Base-by-base conservation (phyloP, 2,797 vertebrate genomes). In the Lophotriccus pileatus region DNA sequence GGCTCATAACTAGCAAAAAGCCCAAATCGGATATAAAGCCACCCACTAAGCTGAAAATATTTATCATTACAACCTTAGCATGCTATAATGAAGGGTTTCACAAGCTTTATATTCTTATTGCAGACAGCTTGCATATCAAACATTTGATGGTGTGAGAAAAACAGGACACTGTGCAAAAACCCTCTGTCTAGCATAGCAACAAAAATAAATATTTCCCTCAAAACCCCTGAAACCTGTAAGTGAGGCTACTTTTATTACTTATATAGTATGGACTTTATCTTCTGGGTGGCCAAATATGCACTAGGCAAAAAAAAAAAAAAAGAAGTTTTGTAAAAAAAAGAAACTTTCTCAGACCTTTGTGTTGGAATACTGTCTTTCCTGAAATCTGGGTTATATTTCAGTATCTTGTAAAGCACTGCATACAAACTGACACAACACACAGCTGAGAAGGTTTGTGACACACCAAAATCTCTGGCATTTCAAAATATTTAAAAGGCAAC, bases 401-500 rank as follows among this genome's bases (percentile, higher is more conserved):
- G 1, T 50, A 39, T 14, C 44, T 30, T 53, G 21, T 60, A 84
- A 88, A 95, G 78, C 55, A 43, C 28, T 36, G 17, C 50, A 52
- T 20, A 60, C 68, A 84, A 67, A 74, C 27, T 64, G 43, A 66
- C 77, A 89, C 56, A 89, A 78, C 58, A 24, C 17, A 28, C 68
- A 82, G 60, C 37, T 16, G 5, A 68, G 63, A 82, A 41, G 20
- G 56, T 60, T 77, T 85, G 55, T 84, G 83, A 94, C 76, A 93
- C 55, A 69, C 58, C 50, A 56, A 91, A 83, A n/a, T 83, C 75
- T 63, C 30, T 21, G 62, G 59, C 34, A 27, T 85, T 96, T 96
- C 72, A 92, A 91, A 87, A 87, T n/a, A 87, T 72, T 95, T 90
- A 89, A 91, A 96, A 95, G 52, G 69, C 44, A 92, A 75, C 75